Conservation (phyloP, 1,140 invertebrate genomes). For the Helicoverpa zea region DNA sequence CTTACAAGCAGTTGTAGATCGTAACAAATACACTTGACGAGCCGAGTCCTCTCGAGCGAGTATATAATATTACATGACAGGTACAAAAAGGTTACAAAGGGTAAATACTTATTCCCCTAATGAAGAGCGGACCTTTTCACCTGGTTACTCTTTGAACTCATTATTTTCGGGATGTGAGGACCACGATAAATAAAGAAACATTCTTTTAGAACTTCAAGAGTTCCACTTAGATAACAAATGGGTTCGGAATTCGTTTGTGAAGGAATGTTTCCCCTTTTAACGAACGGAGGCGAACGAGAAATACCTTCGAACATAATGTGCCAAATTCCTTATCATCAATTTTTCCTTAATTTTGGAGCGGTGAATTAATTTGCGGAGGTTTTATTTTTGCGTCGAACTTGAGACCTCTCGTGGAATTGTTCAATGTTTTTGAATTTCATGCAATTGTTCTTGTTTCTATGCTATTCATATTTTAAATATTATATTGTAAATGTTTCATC, state of each 20-base stretch:
- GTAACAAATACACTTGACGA: too few relatives aligned
- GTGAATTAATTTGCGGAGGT: background rate
- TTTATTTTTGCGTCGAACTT: too few relatives aligned
- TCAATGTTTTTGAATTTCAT: too few relatives aligned
- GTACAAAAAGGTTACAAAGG: background rate
- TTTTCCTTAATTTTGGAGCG: background rate
- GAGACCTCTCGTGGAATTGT: too few relatives aligned
- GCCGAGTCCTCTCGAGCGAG: too few relatives aligned
- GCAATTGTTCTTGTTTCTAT: too few relatives aligned
- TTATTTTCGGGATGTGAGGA: constrained; percentile 7
- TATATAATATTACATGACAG: too few relatives aligned
- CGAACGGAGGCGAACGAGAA: background rate
- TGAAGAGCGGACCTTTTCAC: constrained; percentile 27
- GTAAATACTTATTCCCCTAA: background rate
- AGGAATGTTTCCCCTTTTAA: constrained; percentile 11
- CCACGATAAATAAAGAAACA: constrained; percentile 16
- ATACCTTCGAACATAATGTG: background rate
- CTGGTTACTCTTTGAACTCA: constrained; percentile 32
- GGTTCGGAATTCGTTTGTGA: constrained; percentile 11
- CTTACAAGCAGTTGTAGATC: too few relatives aligned
- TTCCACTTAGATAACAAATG: constrained; percentile 1
- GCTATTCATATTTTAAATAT: too few relatives aligned
- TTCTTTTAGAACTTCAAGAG: constrained; percentile 11
- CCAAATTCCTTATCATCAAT: background rate
- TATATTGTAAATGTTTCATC: too few relatives aligned